Conservation (phyloP, 2,888 invertebrate genomes). For the Strigamia maritima region DNA sequence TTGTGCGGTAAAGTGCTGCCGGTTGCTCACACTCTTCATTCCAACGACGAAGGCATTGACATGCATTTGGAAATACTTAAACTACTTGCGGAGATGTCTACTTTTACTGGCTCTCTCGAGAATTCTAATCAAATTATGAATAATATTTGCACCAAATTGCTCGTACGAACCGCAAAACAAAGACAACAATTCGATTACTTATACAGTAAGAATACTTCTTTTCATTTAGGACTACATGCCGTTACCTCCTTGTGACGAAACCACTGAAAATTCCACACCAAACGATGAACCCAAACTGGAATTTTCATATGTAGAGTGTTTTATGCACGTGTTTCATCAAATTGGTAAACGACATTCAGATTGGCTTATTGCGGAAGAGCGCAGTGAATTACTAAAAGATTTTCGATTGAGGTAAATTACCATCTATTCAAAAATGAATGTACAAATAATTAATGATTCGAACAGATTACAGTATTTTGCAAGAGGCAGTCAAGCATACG, state of each 20-base stretch:
- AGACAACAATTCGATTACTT: neutral
- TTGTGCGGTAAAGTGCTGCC: conserved; percentile 81
- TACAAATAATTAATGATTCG: conserved; percentile 39
- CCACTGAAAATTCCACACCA: conserved; percentile 50
- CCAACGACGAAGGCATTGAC: conserved; percentile 59
- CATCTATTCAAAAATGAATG: neutral
- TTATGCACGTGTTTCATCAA: conserved; percentile 71
- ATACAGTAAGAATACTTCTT: neutral
- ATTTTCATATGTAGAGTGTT: conserved; percentile 89
- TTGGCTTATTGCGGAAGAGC: conserved; percentile 62
- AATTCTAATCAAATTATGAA: conserved; percentile 71
- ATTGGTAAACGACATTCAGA: conserved; percentile 76
- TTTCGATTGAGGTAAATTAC: conserved; percentile 61
- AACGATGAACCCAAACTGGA: conserved; percentile 74
- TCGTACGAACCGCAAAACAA: conserved; percentile 58
- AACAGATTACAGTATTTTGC: conserved; percentile 83
- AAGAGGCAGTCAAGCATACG: conserved; percentile 81
- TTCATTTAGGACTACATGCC: conserved; percentile 75
- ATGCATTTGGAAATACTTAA: conserved; percentile 76
- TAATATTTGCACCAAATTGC: conserved; percentile 70
- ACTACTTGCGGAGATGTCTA: conserved; percentile 79
- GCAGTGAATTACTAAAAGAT: conserved; percentile 74
- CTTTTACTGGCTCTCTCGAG: conserved; percentile 71
- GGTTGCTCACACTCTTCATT: conserved; percentile 51
- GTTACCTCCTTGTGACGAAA: conserved; percentile 69